Conservation (phyloP, 2,797 vertebrate species). For the Syngnathus rostellatus region DNA sequence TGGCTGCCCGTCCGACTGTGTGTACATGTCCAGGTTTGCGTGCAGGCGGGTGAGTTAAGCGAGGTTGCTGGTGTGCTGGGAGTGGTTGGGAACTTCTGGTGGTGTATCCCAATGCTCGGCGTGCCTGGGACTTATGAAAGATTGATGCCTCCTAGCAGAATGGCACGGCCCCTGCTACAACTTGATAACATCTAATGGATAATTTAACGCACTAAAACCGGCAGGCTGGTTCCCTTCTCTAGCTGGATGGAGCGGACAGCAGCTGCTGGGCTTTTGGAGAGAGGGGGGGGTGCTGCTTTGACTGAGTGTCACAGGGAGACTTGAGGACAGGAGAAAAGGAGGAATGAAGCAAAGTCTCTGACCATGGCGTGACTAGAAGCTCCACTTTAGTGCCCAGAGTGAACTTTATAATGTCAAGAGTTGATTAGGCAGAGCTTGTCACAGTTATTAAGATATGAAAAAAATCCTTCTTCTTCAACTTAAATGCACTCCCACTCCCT, state of each 20-base stretch:
- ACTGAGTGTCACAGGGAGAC: conserved; percentile 28
- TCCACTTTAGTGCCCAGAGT: conserved; percentile 19
- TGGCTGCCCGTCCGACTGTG: conserved; percentile 25
- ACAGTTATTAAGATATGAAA: conserved; percentile 4
- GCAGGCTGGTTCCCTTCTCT: conserved; percentile 48
- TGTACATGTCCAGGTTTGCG: conserved; percentile 46
- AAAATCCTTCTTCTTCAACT: conserved; percentile 1
- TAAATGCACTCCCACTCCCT: conserved; percentile 10
- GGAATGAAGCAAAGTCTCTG: conserved; percentile 3
- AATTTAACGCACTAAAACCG: conserved; percentile 87
- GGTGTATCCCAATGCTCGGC: conserved; percentile 51
- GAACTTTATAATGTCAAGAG: conserved; percentile 28
- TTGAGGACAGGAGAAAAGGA: conserved; percentile 20
- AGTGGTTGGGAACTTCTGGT: conserved; percentile 35
- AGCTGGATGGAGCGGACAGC: conserved; percentile 39
- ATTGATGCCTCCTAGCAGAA: conserved; percentile 89
- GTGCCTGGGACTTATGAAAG: conserved; percentile 76
- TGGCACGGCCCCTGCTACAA: conserved; percentile 90
- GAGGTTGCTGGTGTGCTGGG: conserved; percentile 24
- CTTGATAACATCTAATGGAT: conserved; percentile 97
- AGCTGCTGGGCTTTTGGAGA: conserved; percentile 46
- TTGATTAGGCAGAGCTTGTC: conserved; percentile 32
- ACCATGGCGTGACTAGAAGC: conserved; percentile 13
- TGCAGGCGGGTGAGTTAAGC: conserved; percentile 30
- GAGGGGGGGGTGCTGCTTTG: conserved; percentile 22